Evolutionary conservation across 2,888 invertebrate genomes (phyloP).

Genomic region (Galerucella pusilla): DNA sequence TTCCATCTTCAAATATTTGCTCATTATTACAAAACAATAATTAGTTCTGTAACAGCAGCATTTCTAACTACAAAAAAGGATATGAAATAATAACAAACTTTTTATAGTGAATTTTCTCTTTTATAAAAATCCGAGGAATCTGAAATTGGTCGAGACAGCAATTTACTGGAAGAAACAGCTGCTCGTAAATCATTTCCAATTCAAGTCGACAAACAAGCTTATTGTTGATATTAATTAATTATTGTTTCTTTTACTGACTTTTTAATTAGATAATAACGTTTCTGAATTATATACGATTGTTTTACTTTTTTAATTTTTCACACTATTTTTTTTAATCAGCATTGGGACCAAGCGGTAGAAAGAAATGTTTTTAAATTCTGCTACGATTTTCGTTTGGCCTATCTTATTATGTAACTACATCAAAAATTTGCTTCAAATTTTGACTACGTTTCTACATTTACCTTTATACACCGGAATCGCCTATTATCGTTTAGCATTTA

Average conservation of each 20-base stretch:
- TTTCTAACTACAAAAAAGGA: constrained; percentile 19
- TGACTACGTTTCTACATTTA: no score
- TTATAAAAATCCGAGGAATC: constrained; percentile 41
- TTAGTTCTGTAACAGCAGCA: not conserved
- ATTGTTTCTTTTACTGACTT: constrained; percentile 21
- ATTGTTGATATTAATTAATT: constrained; percentile 47
- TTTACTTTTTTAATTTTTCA: not conserved
- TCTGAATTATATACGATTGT: not conserved
- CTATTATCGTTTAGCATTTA: no score
- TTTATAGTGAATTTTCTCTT: constrained; percentile 35
- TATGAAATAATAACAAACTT: not conserved
- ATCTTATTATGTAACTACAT: no score
- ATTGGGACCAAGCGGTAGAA: no score
- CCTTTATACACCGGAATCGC: no score
- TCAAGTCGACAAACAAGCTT: constrained; percentile 48
- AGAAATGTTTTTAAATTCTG: no score
- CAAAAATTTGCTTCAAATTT: no score
- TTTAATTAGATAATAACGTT: constrained; percentile 3
- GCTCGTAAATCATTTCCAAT: constrained; percentile 50
- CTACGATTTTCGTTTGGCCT: no score
- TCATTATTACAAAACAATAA: not conserved
- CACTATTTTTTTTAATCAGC: no score
- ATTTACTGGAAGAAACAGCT: constrained; percentile 43
- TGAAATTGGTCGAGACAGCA: constrained; percentile 38
- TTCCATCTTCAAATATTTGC: not conserved